Base-by-base conservation (phyloP, 2,888 invertebrate genomes). In the Arenicola marina region DNA sequence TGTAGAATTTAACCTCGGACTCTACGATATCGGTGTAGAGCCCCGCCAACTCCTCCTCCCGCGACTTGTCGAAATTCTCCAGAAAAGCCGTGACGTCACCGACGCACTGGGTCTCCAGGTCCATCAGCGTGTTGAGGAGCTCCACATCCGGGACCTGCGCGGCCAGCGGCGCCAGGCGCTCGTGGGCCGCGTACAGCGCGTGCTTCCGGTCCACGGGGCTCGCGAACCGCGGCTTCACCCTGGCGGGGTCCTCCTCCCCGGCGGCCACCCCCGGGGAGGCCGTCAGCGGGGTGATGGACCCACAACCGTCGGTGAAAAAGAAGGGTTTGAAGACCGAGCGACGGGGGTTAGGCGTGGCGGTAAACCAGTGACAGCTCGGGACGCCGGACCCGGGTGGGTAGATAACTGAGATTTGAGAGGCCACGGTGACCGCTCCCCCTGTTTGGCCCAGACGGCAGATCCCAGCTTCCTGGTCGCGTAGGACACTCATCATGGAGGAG, bases 271-370 rank as follows among this genome's bases (percentile, higher is more conserved):
- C 43, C 4, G 69, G 69, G 11, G 67, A 65, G 3, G 26, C 15
- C 2, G 67, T 68, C 15, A 33, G 7, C 1, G 29, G 33, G 7
- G 63, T 61, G 2, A 63, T 34, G 2, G 32, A 67, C 21, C 61
- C 63, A 4, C 70, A 66, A 15, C 69, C 67, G 26, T 90, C 89
- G 26, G 90, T 89, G 69, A 85, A 85, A 48, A 85, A 76, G 66
- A 92, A 92, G 2, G 92, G 92, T 83, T 92, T 92, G 83, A 89
- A 92, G 32, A 90, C 89, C 1, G 92, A 92, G 68, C 87, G 85
- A 56, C 86, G 86, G 1, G 92, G 89, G 82, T 92, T 90, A 0
- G 91, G 91, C 0, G 92, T 92, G 0, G 88, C 92, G 0, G 92
- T 92, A 77, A 92, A 91, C 91, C 91, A 92, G 45, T 69, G 69